Conservation (phyloP, 2,113 vertebrate genomes). For the Dicentrarchus labrax region DNA sequence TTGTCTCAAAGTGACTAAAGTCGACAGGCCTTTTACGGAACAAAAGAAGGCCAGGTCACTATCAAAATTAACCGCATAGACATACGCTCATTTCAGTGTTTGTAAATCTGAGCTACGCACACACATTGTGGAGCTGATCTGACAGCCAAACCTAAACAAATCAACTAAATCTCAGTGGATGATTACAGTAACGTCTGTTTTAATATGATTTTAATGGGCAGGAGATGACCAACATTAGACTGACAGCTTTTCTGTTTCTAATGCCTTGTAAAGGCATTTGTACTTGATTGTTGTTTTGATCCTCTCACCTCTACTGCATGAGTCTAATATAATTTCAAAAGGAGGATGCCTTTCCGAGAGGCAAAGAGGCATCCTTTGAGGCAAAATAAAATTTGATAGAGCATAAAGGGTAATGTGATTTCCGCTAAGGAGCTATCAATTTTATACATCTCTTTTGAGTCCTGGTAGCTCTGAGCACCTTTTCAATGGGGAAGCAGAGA, state of each 20-base stretch:
- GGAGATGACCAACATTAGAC: constrained; percentile 9
- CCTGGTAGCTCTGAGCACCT: constrained; percentile 18
- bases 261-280: constrained; percentile 44
- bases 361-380: constrained; percentile 60
- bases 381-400: constrained; percentile 71
- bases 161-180: constrained; percentile 31
- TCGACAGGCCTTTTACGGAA: constrained; percentile 43
- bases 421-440: constrained; percentile 59
- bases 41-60: constrained; percentile 43
- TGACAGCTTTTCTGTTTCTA: constrained; percentile 4
- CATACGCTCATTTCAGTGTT: neutral
- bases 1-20: constrained; percentile 46
- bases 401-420: constrained; percentile 66
- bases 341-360: constrained; percentile 44
- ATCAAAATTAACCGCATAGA: constrained; percentile 14
- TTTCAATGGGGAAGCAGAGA: constrained; percentile 19
- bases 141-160: constrained; percentile 17
- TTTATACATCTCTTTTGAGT: constrained; percentile 57
- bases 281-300: constrained; percentile 54
- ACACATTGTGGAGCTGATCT: constrained; percentile 7
- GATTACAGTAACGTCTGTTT: constrained; percentile 39
- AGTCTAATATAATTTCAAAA: constrained; percentile 54
- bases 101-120: constrained; percentile 13
- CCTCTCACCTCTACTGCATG: constrained; percentile 30
- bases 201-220: constrained; percentile 40